Evolutionary conservation across 2,113 vertebrate genomes (phyloP), one percentile per base, ranked within the genome.

Genomic region (Cairina moschata): DNA sequence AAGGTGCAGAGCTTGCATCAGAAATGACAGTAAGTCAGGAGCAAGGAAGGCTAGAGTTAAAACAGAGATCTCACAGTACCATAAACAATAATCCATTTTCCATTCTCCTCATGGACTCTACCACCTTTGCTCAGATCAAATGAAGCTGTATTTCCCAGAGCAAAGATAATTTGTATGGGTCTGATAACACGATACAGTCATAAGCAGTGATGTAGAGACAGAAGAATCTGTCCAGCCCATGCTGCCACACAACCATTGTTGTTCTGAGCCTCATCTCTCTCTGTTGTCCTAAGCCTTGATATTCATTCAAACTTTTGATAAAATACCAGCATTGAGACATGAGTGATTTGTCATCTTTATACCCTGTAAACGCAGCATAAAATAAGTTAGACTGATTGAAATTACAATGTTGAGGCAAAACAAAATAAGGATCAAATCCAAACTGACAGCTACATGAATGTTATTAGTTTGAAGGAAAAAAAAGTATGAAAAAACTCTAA

Each of bases 351-450:
- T 95, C 94, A 96, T 96, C 75, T 92, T 95, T 95, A 84, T 79
- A 89, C 77, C 63, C 69, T 95, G 81, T 94, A 95, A 96, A 96
- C n/a, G 85, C 68, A 81, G 85, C 91, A 79, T 87, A 96, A 93
- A 96, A 94, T 91, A 95, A 96, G 74, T 93, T 91, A 93, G 86
- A 68, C 95, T 84, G 65, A 96, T 96, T 94, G 79, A 96, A 86
- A 94, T 88, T 93, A 82, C 63, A 67, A 95, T 97, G 91, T 89
- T 97, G 88, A 91, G 62, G 76, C 38, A 93, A 95, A 95, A 95
- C 78, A 97, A 97, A 97, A 96, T 86, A 93, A 91, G 93, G 73
- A 95, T 97, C 94, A 97, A 93, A 92, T 97, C 95, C 88, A 91
- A 94, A 88, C 71, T 94, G 96, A 96, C 77, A 95, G 75, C 92